These are phyloP conservation scores for Pachliopta kotzebuea DNA, from an alignment of 2,888 invertebrate genomes.

Conservation along the genomic window DNA sequence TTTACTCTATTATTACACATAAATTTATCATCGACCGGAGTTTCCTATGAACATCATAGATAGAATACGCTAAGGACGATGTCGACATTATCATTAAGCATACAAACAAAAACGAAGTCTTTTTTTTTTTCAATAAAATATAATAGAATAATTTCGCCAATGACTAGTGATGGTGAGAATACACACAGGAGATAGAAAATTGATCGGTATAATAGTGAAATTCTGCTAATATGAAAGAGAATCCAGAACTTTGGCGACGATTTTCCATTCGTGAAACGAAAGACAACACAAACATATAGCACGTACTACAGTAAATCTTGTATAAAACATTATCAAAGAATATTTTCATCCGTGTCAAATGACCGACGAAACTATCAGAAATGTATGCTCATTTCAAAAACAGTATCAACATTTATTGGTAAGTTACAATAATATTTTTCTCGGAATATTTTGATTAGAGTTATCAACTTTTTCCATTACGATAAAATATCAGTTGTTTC, in stretches of 20 bases:
- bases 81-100: neutral
- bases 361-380: neutral
- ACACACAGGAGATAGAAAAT: too few species aligned
- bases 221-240: too few species aligned
- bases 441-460: constrained; percentile 22
- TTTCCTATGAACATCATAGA: neutral
- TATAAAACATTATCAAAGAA: too few species aligned
- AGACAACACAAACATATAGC: too few species aligned
- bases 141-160: too few species aligned
- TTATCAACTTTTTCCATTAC: constrained; percentile 29
- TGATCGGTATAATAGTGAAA: too few species aligned
- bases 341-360: too few species aligned
- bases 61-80: neutral
- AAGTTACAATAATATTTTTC: constrained; percentile 20
- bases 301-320: too few species aligned
- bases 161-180: too few species aligned
- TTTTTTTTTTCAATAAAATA: too few species aligned
- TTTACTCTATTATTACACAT: neutral
- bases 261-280: too few species aligned
- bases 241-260: too few species aligned
- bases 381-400: constrained; percentile 8
- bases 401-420: constrained; percentile 14
- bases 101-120: neutral
- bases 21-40: neutral
- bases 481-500: constrained; percentile 27